phyloP scores from a whole-genome alignment of 2,113 vertebrate species.

The Cyprinodon brontotheroides region DNA sequence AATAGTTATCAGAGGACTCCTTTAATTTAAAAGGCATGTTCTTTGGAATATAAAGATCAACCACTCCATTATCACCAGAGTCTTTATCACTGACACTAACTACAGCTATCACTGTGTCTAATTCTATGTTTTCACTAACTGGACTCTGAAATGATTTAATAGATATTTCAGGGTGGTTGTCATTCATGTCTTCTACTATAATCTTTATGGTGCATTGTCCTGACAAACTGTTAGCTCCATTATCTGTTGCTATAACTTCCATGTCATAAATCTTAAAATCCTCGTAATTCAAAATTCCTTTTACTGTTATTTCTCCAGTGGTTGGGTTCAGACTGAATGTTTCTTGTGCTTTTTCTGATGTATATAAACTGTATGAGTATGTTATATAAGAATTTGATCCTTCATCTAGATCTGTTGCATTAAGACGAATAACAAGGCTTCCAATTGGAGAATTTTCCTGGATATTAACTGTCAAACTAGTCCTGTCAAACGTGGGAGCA shows the following conservation, averaged over 20 bases:
- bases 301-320: slow-evolving; percentile 78
- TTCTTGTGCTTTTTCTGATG: slow-evolving; percentile 37
- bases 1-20: slow-evolving; percentile 65
- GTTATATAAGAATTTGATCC: slow-evolving; percentile 10
- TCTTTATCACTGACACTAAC: slow-evolving; percentile 75
- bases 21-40: slow-evolving; percentile 66
- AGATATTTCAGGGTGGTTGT: slow-evolving; percentile 73
- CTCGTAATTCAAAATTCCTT: slow-evolving; percentile 78
- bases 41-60: slow-evolving; percentile 51
- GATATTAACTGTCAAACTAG: background rate
- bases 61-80: slow-evolving; percentile 71
- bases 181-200: slow-evolving; percentile 76
- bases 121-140: slow-evolving; percentile 63
- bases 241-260: slow-evolving; percentile 57
- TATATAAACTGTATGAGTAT: slow-evolving; percentile 23
- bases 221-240: slow-evolving; percentile 58
- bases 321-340: slow-evolving; percentile 75
- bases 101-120: slow-evolving; percentile 71
- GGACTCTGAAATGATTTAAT: slow-evolving; percentile 73
- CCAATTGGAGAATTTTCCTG: slow-evolving; percentile 31
- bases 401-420: slow-evolving; percentile 22
- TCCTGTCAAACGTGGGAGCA: slow-evolving; percentile 55
- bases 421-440: slow-evolving; percentile 14
- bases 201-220: slow-evolving; percentile 75
- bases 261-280: slow-evolving; percentile 72